Base-by-base conservation (phyloP, 1,140 invertebrate genomes). In the Monochamus saltuarius region DNA sequence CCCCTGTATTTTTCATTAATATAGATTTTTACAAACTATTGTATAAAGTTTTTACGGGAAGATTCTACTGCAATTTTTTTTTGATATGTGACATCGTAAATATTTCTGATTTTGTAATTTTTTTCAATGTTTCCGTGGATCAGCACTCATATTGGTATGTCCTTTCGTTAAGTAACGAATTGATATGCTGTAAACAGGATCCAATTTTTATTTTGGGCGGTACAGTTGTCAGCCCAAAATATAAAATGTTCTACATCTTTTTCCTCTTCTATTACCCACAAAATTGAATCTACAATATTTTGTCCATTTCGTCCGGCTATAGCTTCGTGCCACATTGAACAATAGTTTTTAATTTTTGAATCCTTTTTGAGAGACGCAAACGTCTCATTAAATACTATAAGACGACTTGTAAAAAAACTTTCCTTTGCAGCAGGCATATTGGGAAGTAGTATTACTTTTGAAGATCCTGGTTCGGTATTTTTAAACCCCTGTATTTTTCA, bases 271-370 rank as follows among this genome's bases (percentile, higher is more conserved):
- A 14, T 11, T 13, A 47, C 19, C 22, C 22, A 13, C 16, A 47
- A 17, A 47, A 47, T 19, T 47, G 45, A 14, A 47, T 47, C 45
- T 17, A 19, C 45, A 17, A 14, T 47, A 11, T 11, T 11, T 22
- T 47, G 13, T 10, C 13, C 45, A 17, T 47, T 22, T 11, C 45
- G 45, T 17, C 22, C 22, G 10, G 13, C 45, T 22, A 51, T 9
- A n/a, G 49, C 49, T 34, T 51, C 49, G 36, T 51, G 49, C 49
- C 49, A 51, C 9, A 51, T 35, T 10, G 36, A n/a, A 22, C 49
- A 51, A 35, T 29, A 35, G 49, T 35, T 51, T 29, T 29, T 29
- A 29, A 29, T 29, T 29, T 29, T 29, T n/a, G 34, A 16, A 36
- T 51, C n/a, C 16, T 11, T 10, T n/a, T 51, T 51, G 36, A 51